Base-by-base conservation (phyloP, 2,797 vertebrate species). In the Podarcis siculus region DNA sequence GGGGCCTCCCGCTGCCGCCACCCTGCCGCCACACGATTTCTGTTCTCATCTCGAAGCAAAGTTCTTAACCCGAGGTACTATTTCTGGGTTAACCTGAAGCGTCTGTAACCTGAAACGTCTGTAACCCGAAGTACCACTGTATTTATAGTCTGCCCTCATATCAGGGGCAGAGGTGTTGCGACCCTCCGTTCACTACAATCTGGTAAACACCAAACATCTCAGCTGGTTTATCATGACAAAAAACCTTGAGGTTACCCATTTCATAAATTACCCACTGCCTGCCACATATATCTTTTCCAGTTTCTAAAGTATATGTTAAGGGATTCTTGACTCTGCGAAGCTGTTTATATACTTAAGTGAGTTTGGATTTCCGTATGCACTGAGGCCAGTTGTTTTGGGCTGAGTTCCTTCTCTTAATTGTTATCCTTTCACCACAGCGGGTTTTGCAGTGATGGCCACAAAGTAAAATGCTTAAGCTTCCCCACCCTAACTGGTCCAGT, bases 361-460 rank as follows among this genome's bases (percentile, higher is more conserved):
- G 1, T 88, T 87, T 83, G 85, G 79, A 84, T 86, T 86, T 89
- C 86, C 5, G 1, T 13, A 32, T 30, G 37, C 61, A 30, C 85
- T 10, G 35, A 81, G 79, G 71, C 73, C 12, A 3, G 1, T 91
- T 87, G 88, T 86, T 78, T 84, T 45, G 78, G 85, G 17, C 80
- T 0, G 2, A n/a, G 23, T 91, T 93, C 82, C 88, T 55, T 21
- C 37, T 86, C 82, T 69, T n/a, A 1, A 90, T 80, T 55, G 2
- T 35, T 15, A 1, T 45, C 76, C 10, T 15, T 13, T 91, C 76
- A 78, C 79, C n/a, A 9, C 75, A 67, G 27, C 64, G 0, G 86
- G 35, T 84, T 90, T 89, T 88, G 49, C 87, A 13, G 78, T 75
- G 67, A 69, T 39, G 67, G 88, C 80, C 86, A 64, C 73, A 89